Evolutionary conservation across 2,113 vertebrate species (phyloP).

Genomic region (Callionymus lyra): DNA sequence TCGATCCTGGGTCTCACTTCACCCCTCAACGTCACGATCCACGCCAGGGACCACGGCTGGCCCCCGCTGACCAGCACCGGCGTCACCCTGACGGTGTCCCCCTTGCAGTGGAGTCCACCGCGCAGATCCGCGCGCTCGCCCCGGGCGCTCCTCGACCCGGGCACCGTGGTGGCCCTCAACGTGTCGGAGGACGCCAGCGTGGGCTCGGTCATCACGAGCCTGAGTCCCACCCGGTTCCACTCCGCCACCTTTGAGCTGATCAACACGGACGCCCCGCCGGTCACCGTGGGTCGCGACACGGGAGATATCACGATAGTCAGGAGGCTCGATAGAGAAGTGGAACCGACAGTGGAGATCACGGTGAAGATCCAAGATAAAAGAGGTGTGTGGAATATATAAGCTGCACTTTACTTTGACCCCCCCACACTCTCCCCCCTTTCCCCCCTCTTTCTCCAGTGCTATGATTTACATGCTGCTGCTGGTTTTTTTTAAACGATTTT

Average conservation of each 20-base stretch:
- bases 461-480: constrained; percentile 31
- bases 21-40: constrained; percentile 64
- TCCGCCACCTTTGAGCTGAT: constrained; percentile 70
- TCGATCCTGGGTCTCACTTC: constrained; percentile 71
- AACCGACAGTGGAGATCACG: constrained; percentile 66
- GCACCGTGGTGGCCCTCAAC: constrained; percentile 52
- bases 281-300: constrained; percentile 69
- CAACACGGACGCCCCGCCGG: constrained; percentile 63
- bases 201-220: constrained; percentile 65
- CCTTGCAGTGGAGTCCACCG: constrained; percentile 53
- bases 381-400: constrained; percentile 62
- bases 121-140: constrained; percentile 39
- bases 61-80: constrained; percentile 67
- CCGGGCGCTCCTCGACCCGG: constrained; percentile 57
- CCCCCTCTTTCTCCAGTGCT: too few relatives aligned
- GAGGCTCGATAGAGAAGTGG: constrained; percentile 72
- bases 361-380: constrained; percentile 74
- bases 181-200: constrained; percentile 72
- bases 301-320: constrained; percentile 70
- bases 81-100: constrained; percentile 64
- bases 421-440: too few relatives aligned
- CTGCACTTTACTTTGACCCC: constrained; percentile 19
- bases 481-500: constrained; percentile 17
- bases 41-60: constrained; percentile 74
- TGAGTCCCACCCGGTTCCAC: constrained; percentile 63